These are phyloP conservation scores for Tyria jacobaeae DNA, from an alignment of 2,888 invertebrate species.

Conservation along the genomic window DNA sequence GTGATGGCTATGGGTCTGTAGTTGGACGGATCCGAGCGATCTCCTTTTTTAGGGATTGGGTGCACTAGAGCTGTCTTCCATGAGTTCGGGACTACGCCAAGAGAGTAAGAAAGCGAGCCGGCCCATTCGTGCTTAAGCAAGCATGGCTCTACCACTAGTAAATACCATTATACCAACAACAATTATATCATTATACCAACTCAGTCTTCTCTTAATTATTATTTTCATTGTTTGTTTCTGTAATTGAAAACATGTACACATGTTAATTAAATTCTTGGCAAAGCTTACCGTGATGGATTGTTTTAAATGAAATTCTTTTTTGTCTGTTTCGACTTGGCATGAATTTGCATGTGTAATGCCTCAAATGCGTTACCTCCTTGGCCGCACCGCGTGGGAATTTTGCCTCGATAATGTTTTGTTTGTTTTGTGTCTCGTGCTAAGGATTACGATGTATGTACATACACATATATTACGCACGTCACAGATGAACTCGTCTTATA, in stretches of 20 bases:
- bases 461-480: constrained; percentile 38
- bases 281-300: constrained; percentile 77
- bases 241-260: constrained; percentile 74
- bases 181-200: no score
- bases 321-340: constrained; percentile 68
- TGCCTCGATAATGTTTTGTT: constrained; percentile 60
- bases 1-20: no score
- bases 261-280: constrained; percentile 78
- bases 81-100: no score
- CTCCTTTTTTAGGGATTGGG: no score
- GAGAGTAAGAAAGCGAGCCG: no score
- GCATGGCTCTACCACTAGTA: no score
- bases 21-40: no score
- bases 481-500: background rate
- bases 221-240: constrained; percentile 75
- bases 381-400: constrained; percentile 71
- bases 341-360: constrained; percentile 79
- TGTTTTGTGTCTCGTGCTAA: constrained; percentile 75
- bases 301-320: constrained; percentile 72
- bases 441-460: constrained; percentile 57
- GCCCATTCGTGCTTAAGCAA: no score
- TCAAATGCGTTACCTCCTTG: constrained; percentile 72
- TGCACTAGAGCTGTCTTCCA: no score
- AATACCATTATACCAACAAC: constrained; percentile 31
- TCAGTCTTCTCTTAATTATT: constrained; percentile 43